Conservation (phyloP, 2,797 vertebrate genomes). For the Spinus pinus region DNA sequence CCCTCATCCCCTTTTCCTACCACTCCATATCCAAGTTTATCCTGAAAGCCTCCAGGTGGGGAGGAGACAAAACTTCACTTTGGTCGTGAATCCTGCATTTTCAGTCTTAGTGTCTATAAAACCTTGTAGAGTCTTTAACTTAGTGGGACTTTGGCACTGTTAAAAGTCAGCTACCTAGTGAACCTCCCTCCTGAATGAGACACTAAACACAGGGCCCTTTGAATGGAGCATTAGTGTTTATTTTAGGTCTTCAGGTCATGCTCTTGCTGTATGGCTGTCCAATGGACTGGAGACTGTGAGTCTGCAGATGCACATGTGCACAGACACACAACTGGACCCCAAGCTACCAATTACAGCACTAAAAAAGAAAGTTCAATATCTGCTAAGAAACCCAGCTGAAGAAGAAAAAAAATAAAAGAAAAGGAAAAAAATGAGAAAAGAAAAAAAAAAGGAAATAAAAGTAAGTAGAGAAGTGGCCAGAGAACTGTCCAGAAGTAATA, state of each 20-base stretch:
- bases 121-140: not conserved
- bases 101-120: not conserved
- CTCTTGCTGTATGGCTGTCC: not conserved
- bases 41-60: not conserved
- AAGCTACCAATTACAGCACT: not conserved
- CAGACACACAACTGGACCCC: not conserved
- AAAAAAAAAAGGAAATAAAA: rapidly evolving
- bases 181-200: not conserved
- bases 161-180: not conserved
- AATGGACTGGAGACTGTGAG: not conserved
- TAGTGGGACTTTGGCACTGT: not conserved
- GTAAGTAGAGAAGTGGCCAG: slow-evolving; percentile 8
- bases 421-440: rapidly evolving
- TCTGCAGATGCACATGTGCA: not conserved
- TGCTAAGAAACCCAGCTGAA: not conserved
- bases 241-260: not conserved
- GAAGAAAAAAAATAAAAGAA: not conserved
- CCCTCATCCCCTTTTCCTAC: not conserved
- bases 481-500: slow-evolving; percentile 47
- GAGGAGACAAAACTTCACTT: not conserved
- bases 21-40: not conserved
- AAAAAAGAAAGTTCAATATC: not conserved
- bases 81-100: rapidly evolving
- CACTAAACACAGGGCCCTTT: not conserved
- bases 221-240: not conserved